Conservation (phyloP, 1,140 invertebrate species). For the Myzus persicae region DNA sequence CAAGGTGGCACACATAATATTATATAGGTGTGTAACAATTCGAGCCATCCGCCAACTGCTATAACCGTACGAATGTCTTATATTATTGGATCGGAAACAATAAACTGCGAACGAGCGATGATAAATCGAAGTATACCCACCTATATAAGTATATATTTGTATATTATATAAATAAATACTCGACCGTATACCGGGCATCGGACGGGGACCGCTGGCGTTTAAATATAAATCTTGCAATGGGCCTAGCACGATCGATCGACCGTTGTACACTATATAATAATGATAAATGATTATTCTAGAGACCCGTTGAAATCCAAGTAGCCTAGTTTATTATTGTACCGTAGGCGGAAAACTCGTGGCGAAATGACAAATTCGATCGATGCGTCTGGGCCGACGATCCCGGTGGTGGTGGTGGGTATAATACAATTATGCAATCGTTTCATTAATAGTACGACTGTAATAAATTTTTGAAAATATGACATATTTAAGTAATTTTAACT, state of each 20-base stretch:
- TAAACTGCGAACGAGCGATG: background rate
- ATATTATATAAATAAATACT: constrained; percentile 8
- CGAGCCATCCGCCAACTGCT: background rate
- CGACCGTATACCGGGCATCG: background rate
- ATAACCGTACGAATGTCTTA: background rate
- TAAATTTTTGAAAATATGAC: background rate
- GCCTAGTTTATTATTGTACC: background rate
- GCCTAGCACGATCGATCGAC: constrained; percentile 4
- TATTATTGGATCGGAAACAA: constrained; percentile 5
- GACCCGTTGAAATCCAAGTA: background rate
- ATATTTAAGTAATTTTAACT: background rate
- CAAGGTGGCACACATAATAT: background rate
- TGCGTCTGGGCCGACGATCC: background rate
- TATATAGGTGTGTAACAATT: background rate
- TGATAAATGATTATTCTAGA: background rate
- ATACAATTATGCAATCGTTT: too few relatives aligned
- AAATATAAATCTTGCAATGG: constrained; percentile 25
- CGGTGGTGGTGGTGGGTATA: too few relatives aligned
- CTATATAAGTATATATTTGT: background rate
- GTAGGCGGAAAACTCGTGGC: background rate
- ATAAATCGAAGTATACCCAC: background rate
- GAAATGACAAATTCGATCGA: constrained; percentile 37
- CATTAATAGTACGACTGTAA: background rate
- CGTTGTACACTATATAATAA: background rate
- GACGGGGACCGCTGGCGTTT: background rate